Conservation (phyloP, 1,140 invertebrate species). For the Choristoneura fumiferana region DNA sequence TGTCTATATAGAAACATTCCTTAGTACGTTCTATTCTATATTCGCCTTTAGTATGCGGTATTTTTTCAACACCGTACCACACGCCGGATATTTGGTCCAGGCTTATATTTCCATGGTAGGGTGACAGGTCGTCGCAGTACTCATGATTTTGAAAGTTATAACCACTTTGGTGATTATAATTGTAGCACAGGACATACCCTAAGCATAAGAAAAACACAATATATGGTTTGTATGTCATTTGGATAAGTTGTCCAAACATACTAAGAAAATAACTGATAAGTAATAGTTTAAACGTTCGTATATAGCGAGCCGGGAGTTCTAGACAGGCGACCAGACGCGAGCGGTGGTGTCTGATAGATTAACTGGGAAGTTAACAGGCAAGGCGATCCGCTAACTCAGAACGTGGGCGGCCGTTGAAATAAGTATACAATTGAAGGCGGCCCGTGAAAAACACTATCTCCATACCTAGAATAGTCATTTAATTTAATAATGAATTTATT, state of each 20-base stretch:
- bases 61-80: conserved; percentile 85
- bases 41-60: conserved; percentile 79
- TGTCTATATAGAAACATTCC: conserved; percentile 69
- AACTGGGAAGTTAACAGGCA: conserved; percentile 48
- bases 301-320: conserved; percentile 49
- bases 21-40: conserved; percentile 73
- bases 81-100: conserved; percentile 82
- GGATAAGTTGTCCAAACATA: conserved; percentile 35
- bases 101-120: conserved; percentile 76
- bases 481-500: no score
- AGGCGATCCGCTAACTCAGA: conserved; percentile 28
- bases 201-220: conserved; percentile 39
- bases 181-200: conserved; percentile 47
- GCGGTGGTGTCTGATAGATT: conserved; percentile 56
- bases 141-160: conserved; percentile 65
- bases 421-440: no score
- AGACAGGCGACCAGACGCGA: conserved; percentile 61
- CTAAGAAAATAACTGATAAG: conserved; percentile 57
- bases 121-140: conserved; percentile 79
- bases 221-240: conserved; percentile 38
- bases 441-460: no score
- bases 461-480: no score
- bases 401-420: background rate
- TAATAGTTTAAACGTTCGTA: conserved; percentile 43
- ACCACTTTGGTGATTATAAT: conserved; percentile 35